phyloP scores from a whole-genome alignment of 1,140 invertebrate species.

The Delia radicum region DNA sequence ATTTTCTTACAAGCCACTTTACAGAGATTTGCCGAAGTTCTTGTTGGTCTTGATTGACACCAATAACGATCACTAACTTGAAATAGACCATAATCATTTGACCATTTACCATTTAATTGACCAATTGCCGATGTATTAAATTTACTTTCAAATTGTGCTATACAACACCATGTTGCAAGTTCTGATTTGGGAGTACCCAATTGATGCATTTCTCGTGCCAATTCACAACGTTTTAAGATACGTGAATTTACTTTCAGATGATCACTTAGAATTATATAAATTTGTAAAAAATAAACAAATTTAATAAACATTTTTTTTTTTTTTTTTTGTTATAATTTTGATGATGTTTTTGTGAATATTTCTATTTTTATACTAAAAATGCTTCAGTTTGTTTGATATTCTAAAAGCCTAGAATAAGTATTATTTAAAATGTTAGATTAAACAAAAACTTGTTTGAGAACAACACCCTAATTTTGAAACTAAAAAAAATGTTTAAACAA shows the following conservation, averaged over 20 bases:
- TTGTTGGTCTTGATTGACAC: slow-evolving; percentile 46
- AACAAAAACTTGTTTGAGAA: not conserved
- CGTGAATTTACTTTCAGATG: too few species aligned
- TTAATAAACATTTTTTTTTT: not conserved
- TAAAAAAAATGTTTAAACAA: not conserved
- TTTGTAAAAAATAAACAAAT: not conserved
- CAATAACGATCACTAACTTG: slow-evolving; percentile 52
- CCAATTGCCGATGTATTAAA: slow-evolving; percentile 45
- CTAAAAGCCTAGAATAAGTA: not conserved
- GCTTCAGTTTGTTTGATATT: not conserved
- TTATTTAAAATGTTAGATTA: not conserved
- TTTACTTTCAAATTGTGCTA: slow-evolving; percentile 46
- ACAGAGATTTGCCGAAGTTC: slow-evolving; percentile 1
- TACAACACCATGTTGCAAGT: slow-evolving; percentile 43
- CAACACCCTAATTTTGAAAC: not conserved
- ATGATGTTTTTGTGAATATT: not conserved
- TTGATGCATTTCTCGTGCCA: slow-evolving; percentile 42
- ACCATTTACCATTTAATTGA: slow-evolving; percentile 40
- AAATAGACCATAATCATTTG: slow-evolving; percentile 47
- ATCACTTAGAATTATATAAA: not conserved
- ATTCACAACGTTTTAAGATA: slow-evolving; percentile 61
- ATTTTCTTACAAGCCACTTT: not conserved
- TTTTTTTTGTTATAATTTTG: not conserved
- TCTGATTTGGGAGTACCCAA: slow-evolving; percentile 46
- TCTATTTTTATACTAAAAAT: not conserved